Evolutionary conservation across 2,113 vertebrate genomes (phyloP).

Genomic region (Thamnaconus septentrionalis): DNA sequence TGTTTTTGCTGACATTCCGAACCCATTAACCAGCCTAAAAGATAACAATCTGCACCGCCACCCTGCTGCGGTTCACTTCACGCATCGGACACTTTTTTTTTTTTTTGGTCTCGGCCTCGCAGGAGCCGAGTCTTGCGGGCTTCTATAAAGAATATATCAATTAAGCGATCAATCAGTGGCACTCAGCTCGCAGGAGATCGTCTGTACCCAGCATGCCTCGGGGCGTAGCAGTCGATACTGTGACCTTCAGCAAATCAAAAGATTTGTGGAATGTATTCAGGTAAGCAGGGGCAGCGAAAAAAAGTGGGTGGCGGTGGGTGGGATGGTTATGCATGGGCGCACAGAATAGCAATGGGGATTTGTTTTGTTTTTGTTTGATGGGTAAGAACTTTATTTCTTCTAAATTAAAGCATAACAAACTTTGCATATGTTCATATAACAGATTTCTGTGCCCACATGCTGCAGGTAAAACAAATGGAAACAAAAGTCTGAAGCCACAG

Average conservation of each 20-base stretch:
- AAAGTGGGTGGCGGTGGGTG: too few species aligned
- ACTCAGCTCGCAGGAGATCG: conserved; percentile 41
- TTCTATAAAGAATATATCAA: conserved; percentile 31
- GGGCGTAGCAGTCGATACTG: conserved; percentile 48
- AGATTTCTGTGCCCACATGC: too few species aligned
- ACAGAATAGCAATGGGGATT: background rate
- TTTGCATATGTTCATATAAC: too few species aligned
- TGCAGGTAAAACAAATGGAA: too few species aligned
- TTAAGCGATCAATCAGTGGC: conserved; percentile 45
- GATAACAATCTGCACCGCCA: too few species aligned
- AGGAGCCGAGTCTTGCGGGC: conserved; percentile 2
- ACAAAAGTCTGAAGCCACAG: background rate
- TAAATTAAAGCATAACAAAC: too few species aligned
- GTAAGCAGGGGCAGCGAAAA: conserved; percentile 13
- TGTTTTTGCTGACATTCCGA: too few species aligned
- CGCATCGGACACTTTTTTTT: too few species aligned
- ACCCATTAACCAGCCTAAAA: too few species aligned
- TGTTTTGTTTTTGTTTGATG: background rate
- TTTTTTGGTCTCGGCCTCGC: too few species aligned
- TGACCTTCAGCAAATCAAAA: conserved; percentile 59
- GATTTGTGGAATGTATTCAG: conserved; percentile 31
- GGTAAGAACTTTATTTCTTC: too few species aligned
- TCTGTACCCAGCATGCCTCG: conserved; percentile 20
- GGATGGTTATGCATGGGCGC: background rate
- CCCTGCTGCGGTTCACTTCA: too few species aligned